These are phyloP conservation scores for Gymnothorax javanicus DNA, from an alignment of 2,797 vertebrate genomes.

Conservation along the genomic window DNA sequence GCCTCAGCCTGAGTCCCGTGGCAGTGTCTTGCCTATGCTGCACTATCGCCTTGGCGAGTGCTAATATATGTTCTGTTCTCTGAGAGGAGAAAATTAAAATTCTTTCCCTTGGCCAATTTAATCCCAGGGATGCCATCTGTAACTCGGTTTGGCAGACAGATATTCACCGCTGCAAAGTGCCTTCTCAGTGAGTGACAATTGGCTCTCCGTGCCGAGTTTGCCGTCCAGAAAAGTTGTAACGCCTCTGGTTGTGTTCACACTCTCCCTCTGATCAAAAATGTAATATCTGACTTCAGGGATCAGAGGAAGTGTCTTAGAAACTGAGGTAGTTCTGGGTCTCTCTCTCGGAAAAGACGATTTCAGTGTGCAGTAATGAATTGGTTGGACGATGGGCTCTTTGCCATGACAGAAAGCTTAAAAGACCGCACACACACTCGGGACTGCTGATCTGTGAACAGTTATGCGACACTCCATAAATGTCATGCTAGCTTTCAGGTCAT, in stretches of 20 bases:
- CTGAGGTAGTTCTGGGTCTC: constrained; percentile 45
- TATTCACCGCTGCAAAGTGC: constrained; percentile 76
- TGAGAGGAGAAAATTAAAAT: constrained; percentile 62
- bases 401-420: constrained; percentile 32
- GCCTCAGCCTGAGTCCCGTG: constrained; percentile 48
- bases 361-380: constrained; percentile 18
- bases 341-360: neutral
- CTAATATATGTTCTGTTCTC: constrained; percentile 71
- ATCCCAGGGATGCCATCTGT: constrained; percentile 65
- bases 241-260: constrained; percentile 57
- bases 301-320: constrained; percentile 27
- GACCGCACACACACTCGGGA: constrained; percentile 4
- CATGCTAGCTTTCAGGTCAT: constrained; percentile 41
- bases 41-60: constrained; percentile 75
- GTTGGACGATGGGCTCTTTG: constrained; percentile 28
- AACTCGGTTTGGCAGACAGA: constrained; percentile 70
- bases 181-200: constrained; percentile 72
- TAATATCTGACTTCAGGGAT: constrained; percentile 35
- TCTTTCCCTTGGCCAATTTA: constrained; percentile 68
- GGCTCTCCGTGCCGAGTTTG: constrained; percentile 76
- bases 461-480: constrained; percentile 72
- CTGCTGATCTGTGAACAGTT: constrained; percentile 63
- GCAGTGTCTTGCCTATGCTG: constrained; percentile 65
- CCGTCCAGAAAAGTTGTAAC: constrained; percentile 62
- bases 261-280: constrained; percentile 44